Evolutionary conservation across 2,797 vertebrate species (phyloP), one percentile per base, ranked within the genome.

Genomic region (Cirrhinus mrigala): DNA sequence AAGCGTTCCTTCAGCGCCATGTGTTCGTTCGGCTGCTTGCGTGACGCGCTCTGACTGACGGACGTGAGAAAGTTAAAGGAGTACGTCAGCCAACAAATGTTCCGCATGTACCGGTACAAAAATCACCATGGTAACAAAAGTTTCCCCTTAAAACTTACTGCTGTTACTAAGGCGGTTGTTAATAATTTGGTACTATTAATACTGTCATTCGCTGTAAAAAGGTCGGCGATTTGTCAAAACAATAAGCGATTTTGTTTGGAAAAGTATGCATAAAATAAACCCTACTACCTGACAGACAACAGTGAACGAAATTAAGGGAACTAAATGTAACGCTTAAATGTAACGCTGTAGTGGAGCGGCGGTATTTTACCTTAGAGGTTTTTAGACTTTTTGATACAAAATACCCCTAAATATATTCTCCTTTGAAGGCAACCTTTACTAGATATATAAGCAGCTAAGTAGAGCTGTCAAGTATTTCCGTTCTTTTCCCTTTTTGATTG

Each of bases 141-240:
- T 18, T 48, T 48, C 14, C 10, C 12, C 0, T 0, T 5, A n/a
- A 2, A 44, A 6, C 18, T 6, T 29, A 0, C 12, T 37, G 9
- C 3, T 22, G n/a, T 50, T 18, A 6, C n/a, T 29, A 1, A 1
- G 1, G 46, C 4, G 15, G 24, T 52, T 11, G 29, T 40, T 27
- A 46, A 1, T 18, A 11, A 6, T 12, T 7, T 14, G 68, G 4
- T 44, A 22, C 8, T 2, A 22, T 22, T 7, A 40, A 11, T 1
- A 4, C 14, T 40, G 66, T 22, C 33, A 10, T 40, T 66, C 1
- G 33, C 9, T 48, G n/a, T 2, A 3, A 24, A 46, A 15, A 24
- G 40, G 6, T 22, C 4, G 1, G 5, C 8, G 33, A 9, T 12
- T 22, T 10, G 66, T n/a, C 37, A 15, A n/a, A 44, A n/a, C 0